Evolutionary conservation across 2,888 invertebrate genomes (phyloP), one percentile per base, ranked within the genome.

Genomic region (Mantis religiosa): DNA sequence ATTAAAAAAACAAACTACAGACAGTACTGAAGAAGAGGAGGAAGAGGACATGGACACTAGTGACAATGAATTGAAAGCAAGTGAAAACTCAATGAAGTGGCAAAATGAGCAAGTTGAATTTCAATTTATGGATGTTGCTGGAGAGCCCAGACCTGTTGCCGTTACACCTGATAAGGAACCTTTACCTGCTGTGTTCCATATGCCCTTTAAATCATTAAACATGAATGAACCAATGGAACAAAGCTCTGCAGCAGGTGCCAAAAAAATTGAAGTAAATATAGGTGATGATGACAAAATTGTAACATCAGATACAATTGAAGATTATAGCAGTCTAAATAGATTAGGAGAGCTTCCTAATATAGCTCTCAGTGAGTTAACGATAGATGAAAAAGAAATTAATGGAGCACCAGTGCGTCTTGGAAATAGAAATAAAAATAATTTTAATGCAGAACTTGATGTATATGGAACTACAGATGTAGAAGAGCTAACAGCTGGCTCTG

Each of bases 351-450:
- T 20, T 71, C 41, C 41, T 2, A 41, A 41, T 41, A 41, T 41
- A 41, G 92, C 94, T 20, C 93, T 93, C 85, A 92, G 94, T 88
- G 94, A 94, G 91, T 91, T 95, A 83, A 91, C 94, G 54, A 91
- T 93, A n/a, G 91, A 93, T 6, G 93, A 92, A 89, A 93, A 93
- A 91, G 92, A 93, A 91, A 92, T 92, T 88, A 91, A 91, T 89
- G 94, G 94, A 3, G 92, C 93, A 28, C 94, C 93, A 15, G 92
- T 93, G 28, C 93, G 94, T 3, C 93, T 94, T 91, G 93, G 93
- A 28, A 91, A 91, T 89, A 92, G 89, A 9, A 88, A 90, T 82
- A 89, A 89, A n/a, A 83, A 88, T 7, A 91, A 90, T n/a, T 89
- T 91, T n/a, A 88, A 83, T n/a, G 85, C 89, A 14, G 83, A 71